Percentiles rank a stretch among this genome's conserved stretches.
Conservation (phyloP, 2,888 invertebrate genomes). For the Pristionchus fissidentatus region DNA sequence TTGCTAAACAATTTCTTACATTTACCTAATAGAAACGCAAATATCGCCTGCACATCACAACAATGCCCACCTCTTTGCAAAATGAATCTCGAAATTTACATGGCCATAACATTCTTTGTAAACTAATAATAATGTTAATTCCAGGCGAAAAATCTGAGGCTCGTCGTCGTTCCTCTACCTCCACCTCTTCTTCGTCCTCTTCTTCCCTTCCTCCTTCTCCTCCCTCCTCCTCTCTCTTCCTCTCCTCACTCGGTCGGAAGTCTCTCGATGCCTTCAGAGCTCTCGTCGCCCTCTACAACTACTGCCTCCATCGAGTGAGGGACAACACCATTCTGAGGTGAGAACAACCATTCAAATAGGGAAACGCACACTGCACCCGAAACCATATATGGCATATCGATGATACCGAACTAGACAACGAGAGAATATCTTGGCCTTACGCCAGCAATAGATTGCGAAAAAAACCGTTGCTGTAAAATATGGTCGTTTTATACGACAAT, state of each 20-base stretch:
- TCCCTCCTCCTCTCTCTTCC: neutral
- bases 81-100: neutral
- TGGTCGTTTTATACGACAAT: neutral
- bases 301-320: constrained; percentile 61
- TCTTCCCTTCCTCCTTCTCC: neutral
- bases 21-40: too few relatives aligned
- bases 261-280: constrained; percentile 44
- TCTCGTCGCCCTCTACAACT: constrained; percentile 59
- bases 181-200: neutral
- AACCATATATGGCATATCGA: too few relatives aligned
- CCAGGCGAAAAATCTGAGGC: constrained; percentile 25
- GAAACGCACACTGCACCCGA: too few relatives aligned
- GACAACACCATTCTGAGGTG: constrained; percentile 59
- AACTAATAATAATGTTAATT: neutral
- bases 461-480: neutral
- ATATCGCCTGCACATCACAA: too few relatives aligned
- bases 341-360: too few relatives aligned
- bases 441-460: neutral
- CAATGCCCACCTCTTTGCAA: neutral
- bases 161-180: neutral
- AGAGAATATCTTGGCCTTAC: neutral
- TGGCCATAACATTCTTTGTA: neutral
- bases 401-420: neutral
- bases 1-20: too few relatives aligned
- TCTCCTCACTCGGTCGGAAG: neutral